Base-by-base conservation (phyloP, 1,140 invertebrate genomes). In the Drosophila punjabiensis region DNA sequence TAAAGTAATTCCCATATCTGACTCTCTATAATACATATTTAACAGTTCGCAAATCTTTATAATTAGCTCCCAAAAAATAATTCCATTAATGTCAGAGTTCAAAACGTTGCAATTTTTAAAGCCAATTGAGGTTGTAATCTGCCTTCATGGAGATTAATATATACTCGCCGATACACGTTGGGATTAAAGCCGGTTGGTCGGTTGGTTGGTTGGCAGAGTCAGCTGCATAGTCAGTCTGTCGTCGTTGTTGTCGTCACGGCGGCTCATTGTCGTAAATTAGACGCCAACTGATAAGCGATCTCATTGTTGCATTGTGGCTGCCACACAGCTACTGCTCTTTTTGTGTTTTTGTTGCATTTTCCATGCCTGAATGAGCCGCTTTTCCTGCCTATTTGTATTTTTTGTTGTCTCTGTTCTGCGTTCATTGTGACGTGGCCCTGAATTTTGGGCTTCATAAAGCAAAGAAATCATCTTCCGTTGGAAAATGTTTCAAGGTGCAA, bases 231-330 rank as follows among this genome's bases (percentile, higher is more conserved):
- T 83, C 86, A 37, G 76, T 71, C 76, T 70, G 65, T 85, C 64
- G 52, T 18, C n/a, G 39, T 41, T 6, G 39, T 41, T 10, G 41
- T n/a, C 52, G 73, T 75, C 69, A 56, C 63, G 79, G 63, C 83
- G 73, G 76, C 87, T 91, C 87, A 91, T 91, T 91, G 87, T 91
- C 87, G 87, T 91, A 91, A 91, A 91, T 91, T 91, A 91, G 87
- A 91, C 87, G 87, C 87, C 83, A 88, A 81, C 88, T 83, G 88
- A 91, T 91, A 91, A 91, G 87, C 84, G 83, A 91, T 91, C 87
- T 91, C 83, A 89, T 88, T 91, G 90, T 90, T 87, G 77, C 82
- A 91, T 81, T 83, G 81, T 82, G 32, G 70, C 73, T 69, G 56
- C 66, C 53, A 63, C 53, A 63, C 61, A 55, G 69, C 68, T 65